Percentiles rank a stretch among this genome's conserved stretches.
Evolutionary conservation across 2,113 vertebrate species (phyloP).

Genomic region (Rhegmatorhina hoffmannsi): DNA sequence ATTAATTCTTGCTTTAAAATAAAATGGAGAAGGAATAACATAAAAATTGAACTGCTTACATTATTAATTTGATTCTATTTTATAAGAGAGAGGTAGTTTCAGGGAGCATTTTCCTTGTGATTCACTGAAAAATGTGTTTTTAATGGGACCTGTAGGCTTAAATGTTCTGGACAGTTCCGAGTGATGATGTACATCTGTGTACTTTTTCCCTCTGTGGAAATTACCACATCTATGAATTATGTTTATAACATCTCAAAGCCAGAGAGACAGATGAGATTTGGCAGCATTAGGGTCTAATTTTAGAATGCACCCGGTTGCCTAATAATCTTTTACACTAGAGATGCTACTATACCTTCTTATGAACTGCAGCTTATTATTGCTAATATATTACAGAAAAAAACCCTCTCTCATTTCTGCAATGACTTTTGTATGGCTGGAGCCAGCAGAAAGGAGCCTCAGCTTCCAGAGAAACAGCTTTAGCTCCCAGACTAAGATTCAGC

Average conservation of each 20-base stretch:
- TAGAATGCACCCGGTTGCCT: neutral
- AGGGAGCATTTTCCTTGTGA: slow-evolving; percentile 8
- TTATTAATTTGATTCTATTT: slow-evolving; percentile 38
- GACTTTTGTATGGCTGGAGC: neutral
- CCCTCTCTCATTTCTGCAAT: neutral
- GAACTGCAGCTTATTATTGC: neutral
- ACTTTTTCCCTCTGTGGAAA: slow-evolving; percentile 12
- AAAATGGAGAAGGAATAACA: neutral
- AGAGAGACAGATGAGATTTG: neutral
- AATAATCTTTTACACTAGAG: neutral
- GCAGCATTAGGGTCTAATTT: neutral
- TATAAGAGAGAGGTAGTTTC: neutral
- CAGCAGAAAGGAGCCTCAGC: neutral
- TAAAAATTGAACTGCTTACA: slow-evolving; percentile 20
- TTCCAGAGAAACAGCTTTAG: neutral
- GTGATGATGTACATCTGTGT: neutral
- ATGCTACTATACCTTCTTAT: neutral
- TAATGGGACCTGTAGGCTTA: neutral
- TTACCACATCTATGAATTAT: neutral
- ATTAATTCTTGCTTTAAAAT: neutral
- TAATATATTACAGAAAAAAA: neutral
- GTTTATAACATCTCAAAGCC: neutral
- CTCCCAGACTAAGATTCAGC: neutral
- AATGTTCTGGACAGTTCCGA: slow-evolving; percentile 1
- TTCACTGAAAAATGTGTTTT: slow-evolving; percentile 39